Base-by-base conservation (phyloP, 2,797 vertebrate species). In the Rousettus madagascariensis region DNA sequence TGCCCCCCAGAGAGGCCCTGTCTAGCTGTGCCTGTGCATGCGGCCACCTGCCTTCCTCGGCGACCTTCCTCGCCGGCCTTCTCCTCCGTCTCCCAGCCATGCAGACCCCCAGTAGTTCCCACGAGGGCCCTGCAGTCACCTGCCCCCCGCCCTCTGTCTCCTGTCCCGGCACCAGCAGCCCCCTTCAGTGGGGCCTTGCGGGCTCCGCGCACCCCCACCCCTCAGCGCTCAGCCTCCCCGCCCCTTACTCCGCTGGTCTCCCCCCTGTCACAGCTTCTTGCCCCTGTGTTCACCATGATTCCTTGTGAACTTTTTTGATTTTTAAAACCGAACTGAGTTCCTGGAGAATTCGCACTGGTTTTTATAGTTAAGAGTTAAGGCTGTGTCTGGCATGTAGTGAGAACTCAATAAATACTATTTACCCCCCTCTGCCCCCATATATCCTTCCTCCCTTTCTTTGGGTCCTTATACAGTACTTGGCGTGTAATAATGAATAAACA, bases 281-380 rank as follows among this genome's bases (percentile, higher is more conserved):
- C 4, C 3, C 8, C 16, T 66, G 4, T 0, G 0, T 65, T 71
- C 55, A 2, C 43, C 0, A 0, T 43, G 59, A 74, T 6, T 6
- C 1, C 0, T 12, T 24, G 5, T 78, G 63, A 83, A 30, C 26
- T 8, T n/a, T 55, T 80, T 43, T 19, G 2, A 17, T 69, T 86
- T 75, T 46, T 53, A 22, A 86, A 94, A 65, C 2, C 16, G 20
- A 46, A 57, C 28, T 1, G 19, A 46, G 30, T 63, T 41, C 11
- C 19, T 36, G 6, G 61, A 61, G 85, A 41, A 20, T 36, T 61
- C n/a, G 66, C 87, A 15, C 43, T 19, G 0, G 38, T 16, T 69
- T 61, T 66, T 26, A 2, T 6, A 7, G 12, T 38, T 16, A 16
- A 17, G 51, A 7, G 12, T 38, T 16, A 16, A 17, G 51, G 1